phyloP scores from a whole-genome alignment of 2,888 invertebrate genomes.

The Pachydiplax longipennis region DNA sequence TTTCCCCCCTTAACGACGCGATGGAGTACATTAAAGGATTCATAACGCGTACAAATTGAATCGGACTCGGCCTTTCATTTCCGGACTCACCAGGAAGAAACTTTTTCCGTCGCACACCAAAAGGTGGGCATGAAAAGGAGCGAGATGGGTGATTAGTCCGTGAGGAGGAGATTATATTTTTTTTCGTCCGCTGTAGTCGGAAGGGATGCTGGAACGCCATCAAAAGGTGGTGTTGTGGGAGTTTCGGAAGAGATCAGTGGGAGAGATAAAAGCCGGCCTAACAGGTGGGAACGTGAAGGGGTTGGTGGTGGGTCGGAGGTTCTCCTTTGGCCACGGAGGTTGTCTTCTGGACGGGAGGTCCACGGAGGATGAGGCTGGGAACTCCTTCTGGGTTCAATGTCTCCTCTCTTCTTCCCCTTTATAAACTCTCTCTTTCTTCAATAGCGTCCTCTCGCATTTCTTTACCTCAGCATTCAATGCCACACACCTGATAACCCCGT shows the following conservation, averaged over 20 bases:
- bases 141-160: neutral
- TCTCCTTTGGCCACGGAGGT: neutral
- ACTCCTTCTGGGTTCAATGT: conserved; percentile 13
- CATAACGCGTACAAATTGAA: neutral
- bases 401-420: neutral
- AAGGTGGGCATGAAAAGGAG: neutral
- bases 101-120: neutral
- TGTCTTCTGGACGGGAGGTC: conserved; percentile 31
- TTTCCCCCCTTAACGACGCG: neutral
- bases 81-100: neutral
- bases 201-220: neutral
- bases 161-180: neutral
- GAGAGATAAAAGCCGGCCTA: conserved; percentile 9
- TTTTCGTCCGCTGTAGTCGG: neutral
- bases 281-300: conserved; percentile 26
- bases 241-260: neutral
- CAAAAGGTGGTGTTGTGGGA: neutral
- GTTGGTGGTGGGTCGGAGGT: neutral
- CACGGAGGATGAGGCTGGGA: conserved; percentile 1
- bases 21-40: neutral
- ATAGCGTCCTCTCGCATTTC: neutral
- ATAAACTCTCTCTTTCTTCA: neutral
- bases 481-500: neutral
- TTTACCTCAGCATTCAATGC: neutral
- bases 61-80: neutral